phyloP scores from a whole-genome alignment of 2,113 vertebrate genomes.

The Pithys albifrons region DNA sequence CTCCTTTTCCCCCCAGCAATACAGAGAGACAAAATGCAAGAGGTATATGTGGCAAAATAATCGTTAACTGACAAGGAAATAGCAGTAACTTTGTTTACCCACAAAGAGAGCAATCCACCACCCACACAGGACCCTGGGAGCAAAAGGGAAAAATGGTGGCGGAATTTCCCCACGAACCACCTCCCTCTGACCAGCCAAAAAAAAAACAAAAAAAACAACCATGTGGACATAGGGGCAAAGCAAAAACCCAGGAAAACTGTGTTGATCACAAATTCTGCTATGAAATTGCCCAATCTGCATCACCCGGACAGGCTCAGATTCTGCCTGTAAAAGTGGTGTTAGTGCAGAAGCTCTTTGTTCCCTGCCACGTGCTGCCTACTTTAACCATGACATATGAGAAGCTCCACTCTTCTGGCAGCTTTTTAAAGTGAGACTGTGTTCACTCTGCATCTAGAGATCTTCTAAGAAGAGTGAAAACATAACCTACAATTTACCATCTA shows the following conservation, averaged over 20 bases:
- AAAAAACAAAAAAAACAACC: background rate
- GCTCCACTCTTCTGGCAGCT: background rate
- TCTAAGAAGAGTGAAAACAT: background rate
- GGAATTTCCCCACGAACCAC: background rate
- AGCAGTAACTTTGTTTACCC: background rate
- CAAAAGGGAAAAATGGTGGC: background rate
- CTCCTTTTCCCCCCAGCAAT: background rate
- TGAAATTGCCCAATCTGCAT: background rate
- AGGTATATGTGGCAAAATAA: background rate
- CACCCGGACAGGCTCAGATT: background rate
- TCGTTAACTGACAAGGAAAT: background rate
- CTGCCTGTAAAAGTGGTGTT: background rate
- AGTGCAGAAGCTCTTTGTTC: background rate
- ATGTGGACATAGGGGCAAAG: background rate
- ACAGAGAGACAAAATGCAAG: background rate
- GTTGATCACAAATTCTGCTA: background rate
- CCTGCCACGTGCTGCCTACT: background rate
- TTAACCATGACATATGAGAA: background rate
- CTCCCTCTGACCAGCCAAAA: background rate
- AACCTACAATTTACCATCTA: background rate
- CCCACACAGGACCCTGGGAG: background rate
- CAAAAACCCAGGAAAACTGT: background rate
- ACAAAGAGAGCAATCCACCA: background rate
- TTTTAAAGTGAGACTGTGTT: background rate
- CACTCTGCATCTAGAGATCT: background rate